Conservation (phyloP, 2,888 invertebrate genomes). For the Rhingia rostrata region DNA sequence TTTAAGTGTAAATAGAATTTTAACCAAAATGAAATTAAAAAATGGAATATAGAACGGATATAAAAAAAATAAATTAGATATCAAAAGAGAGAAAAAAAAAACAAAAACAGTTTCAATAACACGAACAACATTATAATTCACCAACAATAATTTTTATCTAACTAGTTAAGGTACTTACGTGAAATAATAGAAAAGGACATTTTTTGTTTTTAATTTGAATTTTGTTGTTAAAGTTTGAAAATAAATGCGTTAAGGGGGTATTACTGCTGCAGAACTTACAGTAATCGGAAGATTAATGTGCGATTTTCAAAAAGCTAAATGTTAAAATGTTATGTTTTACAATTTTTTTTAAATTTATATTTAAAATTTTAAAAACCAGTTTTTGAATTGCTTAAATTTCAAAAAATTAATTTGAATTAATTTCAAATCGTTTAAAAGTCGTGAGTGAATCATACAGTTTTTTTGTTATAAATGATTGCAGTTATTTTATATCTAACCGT, state of each 20-base stretch:
- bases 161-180: constrained; percentile 12
- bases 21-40: constrained; percentile 31
- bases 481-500: no score
- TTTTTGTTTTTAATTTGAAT: background rate
- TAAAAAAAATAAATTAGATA: constrained; percentile 20
- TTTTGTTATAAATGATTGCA: no score
- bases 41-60: constrained; percentile 12
- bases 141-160: background rate
- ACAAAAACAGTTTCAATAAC: constrained; percentile 17
- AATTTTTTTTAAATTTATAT: background rate
- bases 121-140: background rate
- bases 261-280: no score
- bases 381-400: no score
- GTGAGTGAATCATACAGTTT: no score
- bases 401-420: no score
- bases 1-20: constrained; percentile 56
- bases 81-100: background rate
- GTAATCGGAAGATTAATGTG: no score
- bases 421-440: no score
- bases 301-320: background rate
- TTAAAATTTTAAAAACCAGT: background rate
- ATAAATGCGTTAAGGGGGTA: no score
- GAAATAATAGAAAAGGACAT: background rate
- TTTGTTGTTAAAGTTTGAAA: background rate
- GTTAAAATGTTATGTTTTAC: background rate